Conservation (phyloP, 2,113 vertebrate species). For the Hemiprocne comata region DNA sequence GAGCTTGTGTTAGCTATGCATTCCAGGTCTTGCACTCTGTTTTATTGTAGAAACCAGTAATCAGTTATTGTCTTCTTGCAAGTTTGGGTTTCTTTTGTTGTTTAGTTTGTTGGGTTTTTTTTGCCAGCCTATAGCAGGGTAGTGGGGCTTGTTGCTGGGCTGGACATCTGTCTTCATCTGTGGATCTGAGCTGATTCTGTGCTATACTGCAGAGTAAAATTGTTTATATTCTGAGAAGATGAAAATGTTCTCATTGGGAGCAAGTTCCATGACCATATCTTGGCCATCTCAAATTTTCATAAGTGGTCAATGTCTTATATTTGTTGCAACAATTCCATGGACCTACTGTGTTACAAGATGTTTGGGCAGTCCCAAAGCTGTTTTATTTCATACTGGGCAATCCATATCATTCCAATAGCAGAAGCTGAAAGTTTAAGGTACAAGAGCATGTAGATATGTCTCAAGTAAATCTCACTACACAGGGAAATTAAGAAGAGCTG, state of each 20-base stretch:
- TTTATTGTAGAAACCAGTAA: neutral
- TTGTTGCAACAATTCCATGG: rapidly evolving
- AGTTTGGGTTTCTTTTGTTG: no score
- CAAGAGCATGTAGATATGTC: neutral
- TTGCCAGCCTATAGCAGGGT: neutral
- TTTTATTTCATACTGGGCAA: neutral
- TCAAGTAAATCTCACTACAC: neutral
- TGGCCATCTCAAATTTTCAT: neutral
- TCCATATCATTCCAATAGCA: neutral
- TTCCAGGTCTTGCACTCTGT: neutral
- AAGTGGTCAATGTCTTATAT: neutral
- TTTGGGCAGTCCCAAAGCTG: neutral
- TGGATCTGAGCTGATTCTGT: neutral
- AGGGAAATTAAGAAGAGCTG: neutral
- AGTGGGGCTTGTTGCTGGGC: neutral
- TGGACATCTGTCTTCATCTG: neutral
- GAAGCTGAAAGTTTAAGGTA: neutral
- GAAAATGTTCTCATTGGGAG: neutral
- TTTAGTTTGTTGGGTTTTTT: neutral
- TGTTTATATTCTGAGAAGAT: neutral
- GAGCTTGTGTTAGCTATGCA: neutral
- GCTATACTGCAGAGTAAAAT: neutral
- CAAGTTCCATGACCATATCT: neutral
- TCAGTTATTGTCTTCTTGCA: neutral
- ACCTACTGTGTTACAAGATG: neutral